Evolutionary conservation across 1,140 invertebrate species (phyloP).

Genomic region (Oryctes rhinoceros): DNA sequence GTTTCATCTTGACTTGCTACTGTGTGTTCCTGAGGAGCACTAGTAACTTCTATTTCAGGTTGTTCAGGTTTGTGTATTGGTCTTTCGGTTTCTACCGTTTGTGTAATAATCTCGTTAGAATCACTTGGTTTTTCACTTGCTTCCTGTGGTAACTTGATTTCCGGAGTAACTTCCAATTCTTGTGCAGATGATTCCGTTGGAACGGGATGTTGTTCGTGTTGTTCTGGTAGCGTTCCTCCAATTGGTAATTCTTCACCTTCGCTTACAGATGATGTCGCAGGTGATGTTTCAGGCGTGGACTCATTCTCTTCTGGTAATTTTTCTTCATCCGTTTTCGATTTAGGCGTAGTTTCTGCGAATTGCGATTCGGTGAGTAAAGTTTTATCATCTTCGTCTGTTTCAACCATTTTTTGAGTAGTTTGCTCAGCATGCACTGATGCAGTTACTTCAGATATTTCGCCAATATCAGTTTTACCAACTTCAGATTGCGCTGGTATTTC

Average conservation of each 20-base stretch:
- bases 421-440: neutral
- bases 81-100: slow-evolving; percentile 3
- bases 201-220: neutral
- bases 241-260: slow-evolving; percentile 18
- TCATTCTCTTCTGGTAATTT: slow-evolving; percentile 33
- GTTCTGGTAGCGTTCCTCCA: slow-evolving; percentile 26
- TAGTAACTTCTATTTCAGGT: slow-evolving; percentile 4
- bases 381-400: slow-evolving; percentile 24
- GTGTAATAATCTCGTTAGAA: slow-evolving; percentile 33
- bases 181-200: slow-evolving; percentile 24
- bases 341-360: neutral
- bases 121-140: slow-evolving; percentile 27
- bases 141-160: slow-evolving; percentile 13
- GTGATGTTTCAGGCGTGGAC: slow-evolving; percentile 16
- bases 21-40: neutral
- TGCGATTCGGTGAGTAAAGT: neutral
- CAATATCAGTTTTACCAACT: too few relatives aligned
- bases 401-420: neutral
- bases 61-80: slow-evolving; percentile 23
- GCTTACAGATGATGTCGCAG: neutral
- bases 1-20: neutral
- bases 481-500: neutral
- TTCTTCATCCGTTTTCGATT: neutral
- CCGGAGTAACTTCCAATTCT: slow-evolving; percentile 6
- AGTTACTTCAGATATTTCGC: neutral